Evolutionary conservation across 2,113 vertebrate species (phyloP), one percentile per base, ranked within the genome.

Genomic region (Carassius auratus): DNA sequence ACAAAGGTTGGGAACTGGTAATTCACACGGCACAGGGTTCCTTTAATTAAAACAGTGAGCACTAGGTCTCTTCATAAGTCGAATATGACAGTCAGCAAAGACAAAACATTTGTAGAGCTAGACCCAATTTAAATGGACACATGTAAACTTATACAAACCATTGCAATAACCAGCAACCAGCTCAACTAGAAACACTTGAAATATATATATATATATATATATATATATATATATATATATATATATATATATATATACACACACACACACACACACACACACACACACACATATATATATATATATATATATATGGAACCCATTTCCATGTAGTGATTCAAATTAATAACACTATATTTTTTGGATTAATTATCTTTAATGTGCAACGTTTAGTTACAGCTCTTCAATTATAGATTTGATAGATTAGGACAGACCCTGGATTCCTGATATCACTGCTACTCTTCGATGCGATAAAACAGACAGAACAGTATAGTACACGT

Each of bases 21-120:
- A 79, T 79, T 36, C 64, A 64, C 42, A 64, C 42, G 77, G 38
- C 76, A 79, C 52, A 85, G 21, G 52, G 50, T 71, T 52, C 52
- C 55, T 79, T 85, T 80, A 85, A 85, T 85, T 85, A 85, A 85
- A 85, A 38, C 38, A 45, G 48, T 84, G 69, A 61, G 83, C 57
- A 76, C 10, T 12, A 33, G 78, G 38, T 81, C 61, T 81, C 36
- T 64, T 13, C 76, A 23, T 57, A 30, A 85, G 64, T 55, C 52
- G 23, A 59, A 52, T 55, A n/a, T 64, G 73, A 64, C 73, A 84
- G 71, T 74, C 74, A 62, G 42, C 50, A n/a, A 61, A 84, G 19
- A 75, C 23, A 76, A 76, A 52, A 33, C 50, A 61, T 64, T 64
- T 84, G 71, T 64, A 33, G 42, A 48, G 42, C 57, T 61, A 50